phyloP scores from a whole-genome alignment of 2,797 vertebrate genomes.

The Lithobates sylvaticus region DNA sequence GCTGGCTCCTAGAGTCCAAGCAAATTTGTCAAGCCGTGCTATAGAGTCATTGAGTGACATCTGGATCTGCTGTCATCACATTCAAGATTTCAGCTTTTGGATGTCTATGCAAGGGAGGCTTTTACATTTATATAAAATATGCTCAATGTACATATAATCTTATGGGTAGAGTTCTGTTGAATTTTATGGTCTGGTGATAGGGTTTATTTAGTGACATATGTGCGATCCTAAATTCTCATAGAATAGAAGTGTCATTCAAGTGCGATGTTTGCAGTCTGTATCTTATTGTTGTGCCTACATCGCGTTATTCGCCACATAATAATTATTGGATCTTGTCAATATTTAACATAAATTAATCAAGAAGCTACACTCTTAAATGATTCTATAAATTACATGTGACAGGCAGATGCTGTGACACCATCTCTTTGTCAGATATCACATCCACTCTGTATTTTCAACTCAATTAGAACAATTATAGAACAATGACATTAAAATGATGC shows the following conservation, averaged over 20 bases:
- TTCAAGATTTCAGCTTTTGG: no score
- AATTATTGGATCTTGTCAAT: slow-evolving; percentile 46
- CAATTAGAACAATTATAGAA: neutral
- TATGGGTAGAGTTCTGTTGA: neutral
- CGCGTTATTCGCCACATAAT: slow-evolving; percentile 11
- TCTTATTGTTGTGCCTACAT: neutral
- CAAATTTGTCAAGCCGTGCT: no score
- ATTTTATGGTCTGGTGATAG: neutral
- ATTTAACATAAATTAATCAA: slow-evolving; percentile 37
- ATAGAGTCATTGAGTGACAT: no score
- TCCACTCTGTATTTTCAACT: neutral
- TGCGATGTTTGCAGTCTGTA: neutral
- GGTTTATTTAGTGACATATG: neutral
- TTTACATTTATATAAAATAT: no score
- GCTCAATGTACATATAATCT: neutral
- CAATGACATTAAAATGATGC: neutral
- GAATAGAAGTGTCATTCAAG: neutral
- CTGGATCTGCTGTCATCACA: no score
- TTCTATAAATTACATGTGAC: slow-evolving; percentile 28
- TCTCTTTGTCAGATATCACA: slow-evolving; percentile 5
- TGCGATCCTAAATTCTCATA: neutral
- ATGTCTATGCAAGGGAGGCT: no score
- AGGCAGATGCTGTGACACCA: slow-evolving; percentile 24
- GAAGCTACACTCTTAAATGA: neutral
- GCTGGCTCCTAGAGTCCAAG: no score